A percentile compares a stretch with the other conserved stretches of the same genome.
Conservation (phyloP, 2,888 invertebrate species). For the Campopleginae sp. region DNA sequence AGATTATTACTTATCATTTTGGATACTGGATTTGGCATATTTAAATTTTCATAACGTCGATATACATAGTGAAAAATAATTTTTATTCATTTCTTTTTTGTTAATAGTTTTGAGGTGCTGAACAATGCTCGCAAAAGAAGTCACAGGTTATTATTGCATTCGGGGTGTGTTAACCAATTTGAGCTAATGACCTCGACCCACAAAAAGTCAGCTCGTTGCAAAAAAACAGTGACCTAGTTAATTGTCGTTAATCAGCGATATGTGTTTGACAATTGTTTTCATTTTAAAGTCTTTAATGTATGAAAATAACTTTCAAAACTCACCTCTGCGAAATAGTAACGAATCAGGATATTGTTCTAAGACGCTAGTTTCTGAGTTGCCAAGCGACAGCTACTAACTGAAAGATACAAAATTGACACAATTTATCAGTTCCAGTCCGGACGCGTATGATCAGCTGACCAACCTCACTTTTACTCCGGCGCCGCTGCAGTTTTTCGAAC, state of each 20-base stretch:
- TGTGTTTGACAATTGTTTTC: neutral
- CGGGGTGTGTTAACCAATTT: slow-evolving; percentile 65
- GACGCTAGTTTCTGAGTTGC: slow-evolving; percentile 49
- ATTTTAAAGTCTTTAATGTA: neutral
- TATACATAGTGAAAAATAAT: neutral
- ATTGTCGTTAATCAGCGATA: neutral
- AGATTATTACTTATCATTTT: slow-evolving; percentile 31
- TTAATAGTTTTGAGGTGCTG: neutral
- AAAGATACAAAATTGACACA: slow-evolving; percentile 3
- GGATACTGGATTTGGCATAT: neutral
- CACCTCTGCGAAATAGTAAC: slow-evolving; percentile 33
- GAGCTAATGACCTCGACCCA: slow-evolving; percentile 61
- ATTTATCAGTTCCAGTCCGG: slow-evolving; percentile 4
- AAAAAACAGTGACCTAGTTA: neutral
- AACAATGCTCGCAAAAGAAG: neutral
- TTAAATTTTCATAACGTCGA: neutral
- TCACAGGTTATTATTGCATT: slow-evolving; percentile 8
- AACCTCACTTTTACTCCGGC: neutral
- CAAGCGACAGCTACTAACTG: slow-evolving; percentile 54
- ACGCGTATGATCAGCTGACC: slow-evolving; percentile 13
- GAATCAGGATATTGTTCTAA: slow-evolving; percentile 29
- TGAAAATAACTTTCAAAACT: slow-evolving; percentile 43
- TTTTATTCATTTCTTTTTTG: neutral
- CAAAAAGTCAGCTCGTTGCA: slow-evolving; percentile 16
- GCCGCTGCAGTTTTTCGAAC: slow-evolving; percentile 12